Evolutionary conservation across 2,113 vertebrate species (phyloP).

Genomic region (Corapipo altera): DNA sequence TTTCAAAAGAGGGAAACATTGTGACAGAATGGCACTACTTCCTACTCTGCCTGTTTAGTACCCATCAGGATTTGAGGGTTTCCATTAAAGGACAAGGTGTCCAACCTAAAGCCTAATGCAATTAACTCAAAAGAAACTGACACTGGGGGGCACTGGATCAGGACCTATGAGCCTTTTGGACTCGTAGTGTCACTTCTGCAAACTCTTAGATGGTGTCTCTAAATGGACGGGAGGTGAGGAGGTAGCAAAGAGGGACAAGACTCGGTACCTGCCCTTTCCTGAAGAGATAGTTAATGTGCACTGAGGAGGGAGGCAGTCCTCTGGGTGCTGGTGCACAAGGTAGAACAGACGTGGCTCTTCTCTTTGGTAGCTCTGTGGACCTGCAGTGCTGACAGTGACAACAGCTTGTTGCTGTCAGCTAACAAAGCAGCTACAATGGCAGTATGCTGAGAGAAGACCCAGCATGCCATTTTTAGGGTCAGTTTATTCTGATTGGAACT

Average conservation of each 20-base stretch:
- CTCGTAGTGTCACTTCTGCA: rapidly evolving
- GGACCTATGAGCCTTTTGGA: neutral
- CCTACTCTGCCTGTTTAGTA: neutral
- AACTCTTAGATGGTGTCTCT: neutral
- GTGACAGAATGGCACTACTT: neutral
- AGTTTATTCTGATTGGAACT: neutral
- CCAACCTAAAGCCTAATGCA: neutral
- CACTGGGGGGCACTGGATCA: neutral
- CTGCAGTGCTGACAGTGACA: neutral
- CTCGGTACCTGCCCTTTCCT: neutral
- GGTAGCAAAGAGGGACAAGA: neutral
- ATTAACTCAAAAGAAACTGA: neutral
- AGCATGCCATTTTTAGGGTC: neutral
- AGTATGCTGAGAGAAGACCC: neutral
- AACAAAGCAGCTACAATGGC: neutral
- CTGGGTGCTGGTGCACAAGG: neutral
- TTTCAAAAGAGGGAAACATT: neutral
- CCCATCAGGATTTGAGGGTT: neutral
- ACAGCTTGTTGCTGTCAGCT: neutral
- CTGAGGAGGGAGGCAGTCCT: neutral
- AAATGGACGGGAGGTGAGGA: rapidly evolving
- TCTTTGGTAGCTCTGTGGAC: neutral
- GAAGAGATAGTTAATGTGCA: neutral
- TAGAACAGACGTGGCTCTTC: neutral
- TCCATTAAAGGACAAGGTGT: neutral